Evolutionary conservation across 1,140 invertebrate genomes (phyloP), one percentile per base, ranked within the genome.

Genomic region (Spodoptera frugiperda): DNA sequence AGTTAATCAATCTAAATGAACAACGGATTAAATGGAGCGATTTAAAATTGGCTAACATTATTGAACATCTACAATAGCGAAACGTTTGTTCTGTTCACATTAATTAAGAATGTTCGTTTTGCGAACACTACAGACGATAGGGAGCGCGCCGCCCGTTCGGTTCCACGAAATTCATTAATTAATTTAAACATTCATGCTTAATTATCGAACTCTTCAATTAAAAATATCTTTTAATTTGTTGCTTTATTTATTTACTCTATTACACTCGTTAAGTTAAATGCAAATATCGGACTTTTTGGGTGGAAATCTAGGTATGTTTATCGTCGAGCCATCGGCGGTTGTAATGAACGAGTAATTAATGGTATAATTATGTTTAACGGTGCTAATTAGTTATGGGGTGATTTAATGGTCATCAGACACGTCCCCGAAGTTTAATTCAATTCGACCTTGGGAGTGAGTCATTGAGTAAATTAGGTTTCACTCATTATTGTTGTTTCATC

Each of bases 121-220:
- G 85, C 79, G 81, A 85, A 73, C 80, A 82, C 82, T 89, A 85
- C 83, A 86, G 82, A 70, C 49, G 71, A 76, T 63, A 65, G 51
- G 71, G 55, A 77, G 49, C 48, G 59, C 54, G 48, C 80, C 44
- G 53, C 21, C 49, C 79, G 82, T 84, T 65, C 85, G 80, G 83
- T 88, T 88, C 86, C 79, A 85, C 85, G 86, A 88, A 89, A 87
- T 90, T 88, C 87, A 84, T 90, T 91, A 90, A 90, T 90, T 90
- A 90, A 91, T 91, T 92, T 91, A 90, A 92, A 91, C 89, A 92
- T 92, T 90, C 89, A 92, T 90, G 89, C 86, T 90, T 90, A 91
- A 91, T 92, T 92, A 92, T 91, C 85, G 89, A 85, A 87, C 86
- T 91, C 88, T 91, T 89, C 87, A 91, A 89, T 91, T 89, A 89